A percentile compares a stretch with the other conserved stretches of the same genome.
Evolutionary conservation across 2,888 invertebrate species (phyloP).

Genomic region (Oscheius onirici): DNA sequence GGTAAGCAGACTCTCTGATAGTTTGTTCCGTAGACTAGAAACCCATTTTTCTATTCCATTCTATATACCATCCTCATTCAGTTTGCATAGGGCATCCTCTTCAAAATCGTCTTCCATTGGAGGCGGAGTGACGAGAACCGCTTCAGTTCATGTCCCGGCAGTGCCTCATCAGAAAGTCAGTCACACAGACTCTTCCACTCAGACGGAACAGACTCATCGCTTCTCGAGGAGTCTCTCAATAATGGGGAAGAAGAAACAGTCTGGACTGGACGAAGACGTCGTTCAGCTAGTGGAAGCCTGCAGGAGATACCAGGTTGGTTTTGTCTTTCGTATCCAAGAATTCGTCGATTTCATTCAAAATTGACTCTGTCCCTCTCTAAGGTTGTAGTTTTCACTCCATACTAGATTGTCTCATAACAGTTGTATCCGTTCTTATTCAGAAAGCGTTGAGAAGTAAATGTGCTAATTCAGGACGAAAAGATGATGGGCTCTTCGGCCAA

Average conservation of each 20-base stretch:
- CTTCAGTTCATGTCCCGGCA: slow-evolving; percentile 55
- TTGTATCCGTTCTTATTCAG: too few relatives aligned
- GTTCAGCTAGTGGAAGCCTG: slow-evolving; percentile 69
- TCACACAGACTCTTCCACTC: slow-evolving; percentile 52
- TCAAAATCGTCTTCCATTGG: slow-evolving; percentile 44
- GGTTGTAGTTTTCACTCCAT: too few relatives aligned
- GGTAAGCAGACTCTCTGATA: slow-evolving; percentile 37
- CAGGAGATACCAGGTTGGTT: slow-evolving; percentile 63
- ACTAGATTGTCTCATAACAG: too few relatives aligned
- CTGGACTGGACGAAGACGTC: slow-evolving; percentile 67
- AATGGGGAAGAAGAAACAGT: slow-evolving; percentile 59
- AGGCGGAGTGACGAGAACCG: slow-evolving; percentile 54
- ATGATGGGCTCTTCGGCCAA: slow-evolving; percentile 60
- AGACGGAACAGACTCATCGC: slow-evolving; percentile 52
- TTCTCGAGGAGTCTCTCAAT: slow-evolving; percentile 68
- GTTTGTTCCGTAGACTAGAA: neutral
- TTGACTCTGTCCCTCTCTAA: too few relatives aligned
- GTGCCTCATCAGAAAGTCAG: slow-evolving; percentile 37
- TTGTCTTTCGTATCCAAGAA: too few relatives aligned
- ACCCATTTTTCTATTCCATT: neutral
- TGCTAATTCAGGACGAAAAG: slow-evolving; percentile 62
- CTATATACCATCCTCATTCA: neutral
- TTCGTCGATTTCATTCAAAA: too few relatives aligned
- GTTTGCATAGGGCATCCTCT: slow-evolving; percentile 31
- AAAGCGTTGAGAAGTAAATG: neutral